Base-by-base conservation (phyloP, 2,113 vertebrate species). In the Trochalopteron elliotii region DNA sequence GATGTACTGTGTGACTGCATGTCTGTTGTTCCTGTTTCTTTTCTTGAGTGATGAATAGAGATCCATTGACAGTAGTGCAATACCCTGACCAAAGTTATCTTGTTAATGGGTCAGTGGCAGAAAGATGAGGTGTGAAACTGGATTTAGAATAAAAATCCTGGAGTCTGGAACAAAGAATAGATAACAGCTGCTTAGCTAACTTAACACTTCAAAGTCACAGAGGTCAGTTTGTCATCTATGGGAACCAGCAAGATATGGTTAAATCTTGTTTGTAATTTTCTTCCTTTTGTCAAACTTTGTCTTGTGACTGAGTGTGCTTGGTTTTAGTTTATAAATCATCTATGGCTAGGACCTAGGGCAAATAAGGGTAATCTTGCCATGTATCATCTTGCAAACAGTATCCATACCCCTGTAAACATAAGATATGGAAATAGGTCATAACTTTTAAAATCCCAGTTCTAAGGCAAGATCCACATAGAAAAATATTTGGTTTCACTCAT, bases 61-160 rank as follows among this genome's bases (percentile, higher is more conserved):
- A n/a, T 44, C 4, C 27, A 70, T 0, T 88, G 82, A 93, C 75
- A 92, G 55, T 28, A 83, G 71, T 44, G 44, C 47, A 83, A n/a
- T 67, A 74, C 19, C 10, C 28, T 72, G 77, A 71, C 52, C 27
- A 90, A 83, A 90, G 52, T 88, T 94, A 94, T 94, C 93, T 88
- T 71, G 28, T 27, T 86, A 95, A 90, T 88, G 79, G 39, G 71
- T 83, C 55, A 90, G 60, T 56, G 64, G 68, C 75, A 95, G 92
- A 94, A 94, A 77, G 75, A 95, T 94, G 91, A 96, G 60, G 87
- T 95, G 56, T 88, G 82, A 95, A 90, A 79, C 30, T 81, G 25
- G 47, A 63, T 75, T 80, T 90, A 59, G 88, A 83, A 78, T 63
- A 55, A 91, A 91, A 93, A 72, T 50, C 60, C 7, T 37, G 13